Base-by-base conservation (phyloP, 2,113 vertebrate genomes). In the Triplophysa tibetana region DNA sequence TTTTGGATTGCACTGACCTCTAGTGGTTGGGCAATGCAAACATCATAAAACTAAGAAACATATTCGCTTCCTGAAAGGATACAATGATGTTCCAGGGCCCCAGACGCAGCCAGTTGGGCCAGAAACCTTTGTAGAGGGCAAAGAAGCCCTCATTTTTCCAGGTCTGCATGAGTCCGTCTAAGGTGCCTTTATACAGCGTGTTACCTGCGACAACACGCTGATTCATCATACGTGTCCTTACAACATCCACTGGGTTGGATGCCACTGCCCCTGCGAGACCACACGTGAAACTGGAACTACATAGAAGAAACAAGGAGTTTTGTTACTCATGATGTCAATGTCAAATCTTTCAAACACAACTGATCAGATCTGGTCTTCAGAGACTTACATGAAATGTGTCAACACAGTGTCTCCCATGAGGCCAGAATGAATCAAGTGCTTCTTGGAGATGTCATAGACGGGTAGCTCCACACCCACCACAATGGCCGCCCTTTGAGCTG, bases 21-120 rank as follows among this genome's bases (percentile, higher is more conserved):
- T 82, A 80, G 84, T 77, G 84, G 54, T 21, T 70, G 54, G 14
- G 11, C 13, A 11, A 77, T 29, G 60, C 24, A 66, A 73, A 73
- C 26, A 74, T 11, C 8, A 67, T 13, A 29, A 45, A 52, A 24
- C 0, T 7, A 19, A 63, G 56, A 41, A 41, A 23, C 38, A 3
- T 24, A 21, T 9, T 14, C 41, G 3, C 13, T 16, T 60, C 4
- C 13, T 26, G n/a, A 75, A 95, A 99, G 96, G 97, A 99, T 99
- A 99, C 96, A 0, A 99, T 98, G 91, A 99, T 99, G 90, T 99
- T 99, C 97, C 97, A 99, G 8, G 97, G 97, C 2, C 97, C 97
- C 1, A 99, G 93, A 65, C 97, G 93, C 77, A 99, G 95, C 97
- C 97, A 99, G 90, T 99, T 99, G 16, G 97, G 97, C 97, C 95